Base-by-base conservation (phyloP, 2,113 vertebrate species). In the Neotragus pygmaeus region DNA sequence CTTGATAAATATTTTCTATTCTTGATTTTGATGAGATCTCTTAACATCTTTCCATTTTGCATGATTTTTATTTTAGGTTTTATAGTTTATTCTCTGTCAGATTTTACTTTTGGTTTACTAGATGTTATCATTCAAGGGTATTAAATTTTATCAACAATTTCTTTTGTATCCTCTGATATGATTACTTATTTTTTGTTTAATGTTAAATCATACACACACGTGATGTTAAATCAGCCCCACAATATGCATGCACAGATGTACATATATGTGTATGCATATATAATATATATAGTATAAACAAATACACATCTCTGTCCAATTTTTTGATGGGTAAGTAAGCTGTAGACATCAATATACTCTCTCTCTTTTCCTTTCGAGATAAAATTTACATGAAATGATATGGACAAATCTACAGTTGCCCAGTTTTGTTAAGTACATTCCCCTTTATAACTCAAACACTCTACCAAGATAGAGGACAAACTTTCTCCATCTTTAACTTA, bases 31-130 rank as follows among this genome's bases (percentile, higher is more conserved):
- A 90, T 62, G 51, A 92, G 19, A 47, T 64, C 25, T 51, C 33
- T 85, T 83, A 81, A 85, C 14, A 85, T 43, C 84, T 91, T 93
- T 9, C 21, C 43, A 80, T 64, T 95, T 92, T 75, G 28, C 12
- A 51, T 87, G 66, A 84, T 75, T 94, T 93, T 83, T 57, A 94
- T 70, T 77, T 95, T 57, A 85, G n/a, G 39, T 81, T 96, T 94
- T 94, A 2, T 43, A 90, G 10, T 53, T 82, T 89, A 57, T 55
- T 60, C 19, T 89, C 47, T 93, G 51, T 75, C 45, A 92, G 25
- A 90, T 77, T 90, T 94, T 91, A 88, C 75, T 89, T 30, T n/a
- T 80, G 58, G 8, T 55, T 92, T 85, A 78, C 66, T 88, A 80
- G 9, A 86, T 6, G 33, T 91, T 64, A 81, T 89, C 57, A 64